Evolutionary conservation across 2,113 vertebrate genomes (phyloP).

Genomic region (Octodon degus): DNA sequence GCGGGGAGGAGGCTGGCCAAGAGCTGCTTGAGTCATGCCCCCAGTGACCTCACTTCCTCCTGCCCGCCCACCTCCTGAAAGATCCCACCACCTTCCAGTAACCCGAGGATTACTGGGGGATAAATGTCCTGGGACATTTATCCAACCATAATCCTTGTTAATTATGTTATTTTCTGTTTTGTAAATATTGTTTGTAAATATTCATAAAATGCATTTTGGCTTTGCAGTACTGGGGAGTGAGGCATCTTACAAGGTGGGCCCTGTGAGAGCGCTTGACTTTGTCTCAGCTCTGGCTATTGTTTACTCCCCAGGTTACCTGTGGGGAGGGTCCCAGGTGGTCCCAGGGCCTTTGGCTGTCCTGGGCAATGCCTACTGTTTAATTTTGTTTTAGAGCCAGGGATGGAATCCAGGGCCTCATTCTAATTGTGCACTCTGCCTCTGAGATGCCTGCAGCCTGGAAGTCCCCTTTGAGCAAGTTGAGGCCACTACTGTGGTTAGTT

Average conservation of each 20-base stretch:
- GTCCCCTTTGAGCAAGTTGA: constrained; percentile 82
- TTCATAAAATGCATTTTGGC: constrained; percentile 55
- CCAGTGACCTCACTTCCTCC: background rate
- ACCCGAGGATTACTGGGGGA: too few species aligned
- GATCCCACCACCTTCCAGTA: background rate
- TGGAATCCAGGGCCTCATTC: background rate
- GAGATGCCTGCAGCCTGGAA: constrained; percentile 35
- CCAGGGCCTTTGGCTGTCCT: background rate
- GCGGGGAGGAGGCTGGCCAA: too few species aligned
- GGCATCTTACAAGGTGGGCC: constrained; percentile 56
- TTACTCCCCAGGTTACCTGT: background rate
- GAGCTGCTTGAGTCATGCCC: background rate
- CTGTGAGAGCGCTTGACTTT: background rate
- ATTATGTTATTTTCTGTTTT: constrained; percentile 47
- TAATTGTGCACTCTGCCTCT: background rate
- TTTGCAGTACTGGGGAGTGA: background rate
- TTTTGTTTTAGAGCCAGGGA: background rate
- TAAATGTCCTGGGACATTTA: too few species aligned
- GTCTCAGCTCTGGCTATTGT: constrained; percentile 62
- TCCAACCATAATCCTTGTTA: constrained; percentile 10
- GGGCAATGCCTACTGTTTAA: background rate
- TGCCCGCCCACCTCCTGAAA: background rate
- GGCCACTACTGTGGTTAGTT: constrained; percentile 74
- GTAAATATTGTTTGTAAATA: constrained; percentile 76
- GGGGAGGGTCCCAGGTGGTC: background rate